Evolutionary conservation across 2,113 vertebrate genomes (phyloP).

Genomic region (Nibea coibor): DNA sequence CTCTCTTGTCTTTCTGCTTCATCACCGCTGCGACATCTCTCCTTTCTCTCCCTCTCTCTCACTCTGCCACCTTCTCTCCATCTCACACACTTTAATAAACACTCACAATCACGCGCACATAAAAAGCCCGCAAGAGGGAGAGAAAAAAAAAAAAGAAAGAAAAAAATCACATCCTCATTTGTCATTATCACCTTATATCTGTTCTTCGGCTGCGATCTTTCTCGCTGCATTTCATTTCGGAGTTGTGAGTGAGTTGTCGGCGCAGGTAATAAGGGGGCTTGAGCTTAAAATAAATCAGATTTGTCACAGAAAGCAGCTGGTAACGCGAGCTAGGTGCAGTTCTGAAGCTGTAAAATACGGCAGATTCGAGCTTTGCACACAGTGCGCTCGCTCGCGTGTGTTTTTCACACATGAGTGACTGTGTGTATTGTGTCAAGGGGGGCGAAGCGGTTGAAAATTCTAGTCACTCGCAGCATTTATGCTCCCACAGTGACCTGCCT

Average conservation of each 20-base stretch:
- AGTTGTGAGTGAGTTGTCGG: constrained; percentile 48
- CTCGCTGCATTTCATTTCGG: constrained; percentile 69
- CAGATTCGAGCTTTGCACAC: constrained; percentile 33
- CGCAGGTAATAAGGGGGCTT: constrained; percentile 55
- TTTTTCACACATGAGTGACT: constrained; percentile 38
- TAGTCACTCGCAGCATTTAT: constrained; percentile 39
- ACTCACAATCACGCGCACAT: not conserved
- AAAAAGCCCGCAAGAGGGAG: constrained; percentile 6
- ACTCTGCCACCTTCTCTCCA: constrained; percentile 22
- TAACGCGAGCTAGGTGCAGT: constrained; percentile 13
- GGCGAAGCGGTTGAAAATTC: constrained; percentile 44
- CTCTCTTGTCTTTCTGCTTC: constrained; percentile 12
- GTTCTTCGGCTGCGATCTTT: constrained; percentile 44
- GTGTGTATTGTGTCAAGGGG: constrained; percentile 34
- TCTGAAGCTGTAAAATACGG: constrained; percentile 32
- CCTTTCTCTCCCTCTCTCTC: constrained; percentile 1
- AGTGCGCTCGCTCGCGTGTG: constrained; percentile 18
- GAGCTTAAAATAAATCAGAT: constrained; percentile 52
- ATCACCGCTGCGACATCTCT: constrained; percentile 2
- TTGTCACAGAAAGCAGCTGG: constrained; percentile 52
- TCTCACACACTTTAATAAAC: constrained; percentile 27
- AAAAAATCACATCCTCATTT: constrained; percentile 59
- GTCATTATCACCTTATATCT: constrained; percentile 67
- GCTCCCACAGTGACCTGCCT: constrained; percentile 47
- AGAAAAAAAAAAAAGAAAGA: no score